Evolutionary conservation across 1,140 invertebrate species (phyloP).

Genomic region (Nymphalis io): DNA sequence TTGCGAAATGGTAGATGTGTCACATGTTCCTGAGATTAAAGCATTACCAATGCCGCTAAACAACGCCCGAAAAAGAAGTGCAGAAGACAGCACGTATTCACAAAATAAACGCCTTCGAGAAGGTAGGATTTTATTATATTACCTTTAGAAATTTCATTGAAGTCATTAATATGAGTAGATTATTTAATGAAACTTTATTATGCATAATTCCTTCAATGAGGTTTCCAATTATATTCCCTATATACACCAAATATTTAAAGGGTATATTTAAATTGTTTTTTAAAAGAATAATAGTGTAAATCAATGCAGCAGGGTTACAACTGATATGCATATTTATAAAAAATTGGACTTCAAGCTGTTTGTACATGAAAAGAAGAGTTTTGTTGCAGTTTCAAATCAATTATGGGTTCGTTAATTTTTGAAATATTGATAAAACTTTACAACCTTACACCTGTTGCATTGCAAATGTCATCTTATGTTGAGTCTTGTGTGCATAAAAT

Average conservation of each 20-base stretch:
- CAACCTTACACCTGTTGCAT: conserved; percentile 28
- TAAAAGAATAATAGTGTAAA: not conserved
- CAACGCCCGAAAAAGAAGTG: conserved; percentile 65
- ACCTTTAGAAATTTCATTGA: conserved; percentile 55
- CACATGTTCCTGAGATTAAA: conserved; percentile 27
- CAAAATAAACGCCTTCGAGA: conserved; percentile 68
- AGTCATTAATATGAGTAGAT: conserved; percentile 31
- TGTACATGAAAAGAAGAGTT: conserved; percentile 38
- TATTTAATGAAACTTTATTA: not conserved
- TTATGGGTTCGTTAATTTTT: not conserved
- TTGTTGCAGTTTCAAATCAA: conserved; percentile 63
- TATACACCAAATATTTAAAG: not conserved
- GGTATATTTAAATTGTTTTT: conserved; percentile 16
- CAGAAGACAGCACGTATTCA: conserved; percentile 55
- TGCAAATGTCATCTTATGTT: conserved; percentile 3
- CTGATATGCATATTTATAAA: not conserved
- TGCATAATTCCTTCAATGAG: conserved; percentile 51
- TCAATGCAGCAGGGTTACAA: conserved; percentile 50
- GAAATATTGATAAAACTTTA: not conserved
- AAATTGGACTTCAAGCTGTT: not conserved
- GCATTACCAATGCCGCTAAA: conserved; percentile 35
- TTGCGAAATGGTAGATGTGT: conserved; percentile 67
- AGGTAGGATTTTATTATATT: conserved; percentile 61
- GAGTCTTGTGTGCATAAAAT: not conserved
- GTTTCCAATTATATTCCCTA: conserved; percentile 34